Evolutionary conservation across 2,797 vertebrate genomes (phyloP).

Genomic region (Sandelia bainsii): DNA sequence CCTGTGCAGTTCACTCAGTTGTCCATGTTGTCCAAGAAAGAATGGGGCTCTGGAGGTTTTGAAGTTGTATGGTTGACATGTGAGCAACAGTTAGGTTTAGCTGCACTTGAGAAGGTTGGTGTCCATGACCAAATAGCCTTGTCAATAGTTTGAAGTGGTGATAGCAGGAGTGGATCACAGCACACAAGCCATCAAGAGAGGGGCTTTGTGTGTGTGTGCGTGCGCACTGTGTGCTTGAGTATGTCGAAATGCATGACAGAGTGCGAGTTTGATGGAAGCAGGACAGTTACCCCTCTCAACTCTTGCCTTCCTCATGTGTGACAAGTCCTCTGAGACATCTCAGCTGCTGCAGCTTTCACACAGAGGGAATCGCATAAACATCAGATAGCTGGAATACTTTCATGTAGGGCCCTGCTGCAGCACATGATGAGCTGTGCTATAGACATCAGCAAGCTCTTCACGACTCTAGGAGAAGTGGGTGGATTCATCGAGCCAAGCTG

Average conservation of each 20-base stretch:
- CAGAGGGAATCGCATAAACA: constrained; percentile 51
- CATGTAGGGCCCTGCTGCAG: constrained; percentile 7
- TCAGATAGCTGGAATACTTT: constrained; percentile 45
- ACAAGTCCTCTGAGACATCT: constrained; percentile 47
- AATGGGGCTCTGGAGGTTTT: neutral
- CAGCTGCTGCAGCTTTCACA: constrained; percentile 37
- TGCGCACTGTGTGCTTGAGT: neutral
- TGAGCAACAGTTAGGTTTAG: neutral
- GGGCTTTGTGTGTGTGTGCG: neutral
- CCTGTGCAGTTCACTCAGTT: neutral
- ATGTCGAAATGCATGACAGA: constrained; percentile 5
- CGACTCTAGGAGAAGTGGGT: neutral
- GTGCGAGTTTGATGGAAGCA: constrained; percentile 25
- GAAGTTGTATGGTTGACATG: neutral
- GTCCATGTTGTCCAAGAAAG: neutral
- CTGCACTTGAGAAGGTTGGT: constrained; percentile 20
- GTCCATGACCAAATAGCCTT: constrained; percentile 30
- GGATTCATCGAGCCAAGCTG: neutral
- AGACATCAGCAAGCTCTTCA: constrained; percentile 14
- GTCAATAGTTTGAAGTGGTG: constrained; percentile 26
- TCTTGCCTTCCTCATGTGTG: constrained; percentile 30
- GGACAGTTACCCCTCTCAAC: constrained; percentile 20
- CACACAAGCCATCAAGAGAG: neutral
- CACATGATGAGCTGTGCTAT: neutral
- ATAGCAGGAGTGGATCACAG: constrained; percentile 19